Base-by-base conservation (phyloP, 1,140 invertebrate genomes). In the Heliconius congener region DNA sequence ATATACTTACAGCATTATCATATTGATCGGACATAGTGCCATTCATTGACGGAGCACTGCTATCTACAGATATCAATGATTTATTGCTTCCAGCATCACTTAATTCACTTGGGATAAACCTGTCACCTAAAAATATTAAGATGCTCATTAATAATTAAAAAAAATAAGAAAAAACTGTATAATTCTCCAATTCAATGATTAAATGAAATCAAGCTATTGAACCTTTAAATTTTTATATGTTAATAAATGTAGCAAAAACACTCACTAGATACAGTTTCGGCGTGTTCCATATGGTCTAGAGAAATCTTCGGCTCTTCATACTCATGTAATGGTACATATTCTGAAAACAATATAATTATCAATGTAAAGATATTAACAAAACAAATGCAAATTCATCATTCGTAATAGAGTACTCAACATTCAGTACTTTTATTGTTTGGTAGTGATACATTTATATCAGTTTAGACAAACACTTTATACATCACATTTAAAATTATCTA, bases 71-170 rank as follows among this genome's bases (percentile, higher is more conserved):
- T 82, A 94, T 91, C 1, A 94, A 84, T 1, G 93, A 94, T 74
- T 93, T 93, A 78, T 92, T 94, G 57, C 93, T 93, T 8, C 90
- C 91, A 5, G 89, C 93, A 74, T 94, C 93, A 72, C 91, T 94
- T 30, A 90, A 77, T 66, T 94, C 92, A 18, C 88, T 93, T 16
- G 90, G 88, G 60, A 91, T 91, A 71, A 93, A 94, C 71, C 87
- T 87, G 60, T 92, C 90, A 77, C 92, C 92, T 93, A 71, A 11
- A 86, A 87, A 74, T 73, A 37, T 37, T 52, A 52, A 52, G 18
- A 19, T 52, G 2, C 6, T 52, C 18, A 1, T 19, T 19, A 19
- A 2, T 52, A 52, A 6, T 2, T 19, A 19, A 52, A 52, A 52
- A 46, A 46, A 16, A 23, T 23, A 42, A 39, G 11, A 50, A 50